Conservation (phyloP, 2,888 invertebrate species). For the Cryptosula pallasiana region DNA sequence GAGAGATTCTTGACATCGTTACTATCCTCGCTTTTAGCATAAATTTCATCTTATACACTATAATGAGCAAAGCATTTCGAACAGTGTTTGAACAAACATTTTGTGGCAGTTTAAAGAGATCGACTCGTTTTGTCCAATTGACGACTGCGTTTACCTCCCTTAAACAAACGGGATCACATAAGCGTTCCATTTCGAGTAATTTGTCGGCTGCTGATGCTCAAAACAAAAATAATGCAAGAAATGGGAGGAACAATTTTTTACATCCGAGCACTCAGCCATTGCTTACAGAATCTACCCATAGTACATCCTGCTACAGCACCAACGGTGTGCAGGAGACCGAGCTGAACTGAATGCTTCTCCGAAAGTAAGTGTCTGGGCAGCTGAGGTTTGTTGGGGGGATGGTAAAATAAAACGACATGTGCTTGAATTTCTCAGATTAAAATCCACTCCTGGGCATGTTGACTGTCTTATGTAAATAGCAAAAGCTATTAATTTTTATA, state of each 20-base stretch:
- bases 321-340: too few species aligned
- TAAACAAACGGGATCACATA: background rate
- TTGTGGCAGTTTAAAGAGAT: constrained; percentile 31
- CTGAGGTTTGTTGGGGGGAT: too few species aligned
- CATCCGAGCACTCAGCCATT: background rate
- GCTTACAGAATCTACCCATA: background rate
- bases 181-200: background rate
- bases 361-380: too few species aligned
- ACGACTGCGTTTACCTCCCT: constrained; percentile 37
- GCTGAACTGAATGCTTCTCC: too few species aligned
- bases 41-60: constrained; percentile 87
- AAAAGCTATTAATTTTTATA: too few species aligned
- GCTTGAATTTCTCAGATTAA: too few species aligned
- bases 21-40: constrained; percentile 86
- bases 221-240: background rate
- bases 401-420: too few species aligned
- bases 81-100: constrained; percentile 62
- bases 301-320: background rate
- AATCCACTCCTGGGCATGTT: too few species aligned
- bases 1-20: constrained; percentile 81
- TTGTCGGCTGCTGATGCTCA: background rate
- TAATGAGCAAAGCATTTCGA: constrained; percentile 92
- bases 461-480: too few species aligned
- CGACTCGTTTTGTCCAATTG: constrained; percentile 4
- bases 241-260: background rate